Evolutionary conservation across 2,797 vertebrate genomes (phyloP).

Genomic region (Anabacerthia variegaticeps): DNA sequence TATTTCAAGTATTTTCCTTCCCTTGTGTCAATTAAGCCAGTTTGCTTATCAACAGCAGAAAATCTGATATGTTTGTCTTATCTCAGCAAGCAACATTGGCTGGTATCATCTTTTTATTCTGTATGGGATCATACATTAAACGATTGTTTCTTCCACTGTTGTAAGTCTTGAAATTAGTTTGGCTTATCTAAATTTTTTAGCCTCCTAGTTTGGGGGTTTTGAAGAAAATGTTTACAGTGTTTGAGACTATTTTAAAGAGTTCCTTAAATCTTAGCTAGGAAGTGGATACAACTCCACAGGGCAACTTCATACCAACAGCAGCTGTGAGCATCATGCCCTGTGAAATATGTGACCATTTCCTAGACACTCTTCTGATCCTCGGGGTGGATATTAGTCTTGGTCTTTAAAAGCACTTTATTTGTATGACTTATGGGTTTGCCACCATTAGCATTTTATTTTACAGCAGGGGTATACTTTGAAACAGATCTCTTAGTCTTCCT

Average conservation of each 20-base stretch:
- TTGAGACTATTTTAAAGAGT: neutral
- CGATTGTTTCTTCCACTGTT: neutral
- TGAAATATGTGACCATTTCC: neutral
- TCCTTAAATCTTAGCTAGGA: neutral
- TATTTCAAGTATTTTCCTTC: neutral
- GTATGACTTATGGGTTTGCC: accelerated
- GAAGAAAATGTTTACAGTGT: neutral
- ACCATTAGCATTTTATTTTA: neutral
- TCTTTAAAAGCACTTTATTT: neutral
- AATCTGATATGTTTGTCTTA: neutral
- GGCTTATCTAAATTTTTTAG: neutral
- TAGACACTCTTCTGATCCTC: neutral
- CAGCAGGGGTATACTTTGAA: neutral
- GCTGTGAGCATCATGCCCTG: neutral
- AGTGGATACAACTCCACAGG: neutral
- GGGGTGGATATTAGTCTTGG: neutral
- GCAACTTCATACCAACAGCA: neutral
- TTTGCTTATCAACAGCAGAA: neutral
- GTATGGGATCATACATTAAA: neutral
- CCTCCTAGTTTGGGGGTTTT: neutral
- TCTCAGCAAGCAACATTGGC: neutral
- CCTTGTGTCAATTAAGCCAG: neutral
- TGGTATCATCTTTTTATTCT: neutral
- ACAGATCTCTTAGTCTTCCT: neutral
- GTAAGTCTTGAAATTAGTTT: neutral